Conservation (phyloP, 2,797 vertebrate species). For the Lagocephalus sceleratus region DNA sequence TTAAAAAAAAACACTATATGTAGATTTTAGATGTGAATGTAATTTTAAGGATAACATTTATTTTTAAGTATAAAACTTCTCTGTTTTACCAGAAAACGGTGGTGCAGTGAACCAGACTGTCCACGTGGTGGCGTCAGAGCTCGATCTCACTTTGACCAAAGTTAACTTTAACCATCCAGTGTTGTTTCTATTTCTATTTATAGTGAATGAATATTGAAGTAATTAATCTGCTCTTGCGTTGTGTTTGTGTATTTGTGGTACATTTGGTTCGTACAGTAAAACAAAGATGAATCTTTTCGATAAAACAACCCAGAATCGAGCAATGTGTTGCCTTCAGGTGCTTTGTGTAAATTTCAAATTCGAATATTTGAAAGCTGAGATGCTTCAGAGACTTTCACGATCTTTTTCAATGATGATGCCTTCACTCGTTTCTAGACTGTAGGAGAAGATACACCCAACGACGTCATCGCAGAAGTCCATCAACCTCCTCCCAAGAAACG, state of each 20-base stretch:
- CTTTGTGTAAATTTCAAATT: not conserved
- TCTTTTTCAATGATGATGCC: not conserved
- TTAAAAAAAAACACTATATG: too few relatives aligned
- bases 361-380: too few relatives aligned
- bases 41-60: not conserved
- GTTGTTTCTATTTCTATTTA: not conserved
- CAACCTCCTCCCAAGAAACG: too few relatives aligned
- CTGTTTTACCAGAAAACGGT: not conserved
- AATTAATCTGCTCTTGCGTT: too few relatives aligned
- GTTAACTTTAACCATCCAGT: too few relatives aligned
- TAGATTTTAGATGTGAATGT: too few relatives aligned
- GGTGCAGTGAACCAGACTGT: not conserved
- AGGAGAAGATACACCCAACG: not conserved
- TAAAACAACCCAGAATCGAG: too few relatives aligned
- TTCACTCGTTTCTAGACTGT: not conserved
- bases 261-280: too few relatives aligned
- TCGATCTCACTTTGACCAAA: not conserved
- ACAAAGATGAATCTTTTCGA: too few relatives aligned
- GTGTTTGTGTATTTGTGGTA: too few relatives aligned
- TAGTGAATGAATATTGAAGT: too few relatives aligned
- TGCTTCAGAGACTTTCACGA: not conserved
- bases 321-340: constrained; percentile 10
- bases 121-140: constrained; percentile 37
- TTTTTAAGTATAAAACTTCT: not conserved
- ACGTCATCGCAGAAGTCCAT: too few relatives aligned